phyloP scores from a whole-genome alignment of 2,113 vertebrate genomes.

The Otus sunia region DNA sequence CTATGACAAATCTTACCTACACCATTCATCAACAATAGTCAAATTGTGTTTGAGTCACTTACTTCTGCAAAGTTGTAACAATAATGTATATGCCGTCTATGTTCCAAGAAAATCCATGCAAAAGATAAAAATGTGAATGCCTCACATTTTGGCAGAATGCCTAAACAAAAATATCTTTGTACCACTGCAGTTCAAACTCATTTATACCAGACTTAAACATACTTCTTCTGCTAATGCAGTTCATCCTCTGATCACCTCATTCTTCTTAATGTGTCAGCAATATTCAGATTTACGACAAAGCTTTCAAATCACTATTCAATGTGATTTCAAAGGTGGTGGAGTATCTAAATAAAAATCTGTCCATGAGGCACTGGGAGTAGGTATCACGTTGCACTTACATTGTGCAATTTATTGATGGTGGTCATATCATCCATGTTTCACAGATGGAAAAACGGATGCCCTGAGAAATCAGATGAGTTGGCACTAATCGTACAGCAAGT shows the following conservation, averaged over 20 bases:
- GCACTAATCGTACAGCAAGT: neutral
- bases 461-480: conserved; percentile 3
- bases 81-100: neutral
- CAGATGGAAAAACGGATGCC: conserved; percentile 19
- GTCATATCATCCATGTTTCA: neutral
- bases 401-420: neutral
- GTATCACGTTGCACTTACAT: neutral
- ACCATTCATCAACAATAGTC: neutral
- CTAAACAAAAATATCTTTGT: neutral
- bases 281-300: conserved; percentile 1
- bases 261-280: neutral
- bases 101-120: neutral
- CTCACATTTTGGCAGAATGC: neutral
- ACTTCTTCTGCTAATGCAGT: neutral
- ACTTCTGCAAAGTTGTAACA: neutral
- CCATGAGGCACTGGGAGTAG: neutral
- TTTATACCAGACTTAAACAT: neutral
- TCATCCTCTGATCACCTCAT: neutral
- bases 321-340: conserved; percentile 17
- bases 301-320: conserved; percentile 3
- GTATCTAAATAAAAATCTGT: conserved; percentile 43
- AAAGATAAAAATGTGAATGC: neutral
- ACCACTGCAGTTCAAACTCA: neutral
- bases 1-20: neutral
- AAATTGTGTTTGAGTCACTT: neutral